Base-by-base conservation (phyloP, 1,140 invertebrate species). In the Bombyx mandarina region DNA sequence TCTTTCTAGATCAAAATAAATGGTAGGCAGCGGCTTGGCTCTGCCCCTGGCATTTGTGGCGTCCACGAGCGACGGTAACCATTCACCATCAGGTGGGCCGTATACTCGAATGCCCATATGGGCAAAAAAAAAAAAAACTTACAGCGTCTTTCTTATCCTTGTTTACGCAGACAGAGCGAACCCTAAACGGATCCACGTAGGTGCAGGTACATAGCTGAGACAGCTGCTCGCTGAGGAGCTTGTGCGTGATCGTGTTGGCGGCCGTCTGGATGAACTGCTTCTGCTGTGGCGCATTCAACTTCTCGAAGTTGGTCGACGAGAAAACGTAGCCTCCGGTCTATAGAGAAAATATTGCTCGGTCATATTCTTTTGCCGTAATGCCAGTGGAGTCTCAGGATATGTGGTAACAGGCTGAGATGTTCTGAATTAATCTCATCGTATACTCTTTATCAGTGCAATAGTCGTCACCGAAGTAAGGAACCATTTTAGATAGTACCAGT, bases 241-340 rank as follows among this genome's bases (percentile, higher is more conserved):
- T 75, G 44, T 89, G 86, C 18, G 70, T 81, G 57, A 92, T 85
- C 57, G 83, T 88, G 42, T 75, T 73, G 0, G 88, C 88, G 0
- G 86, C 83, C 0, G 90, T 80, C 63, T 89, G 88, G 10, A 90
- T 61, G 75, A 88, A 92, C 72, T 90, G 88, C 67, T 91, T 91
- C 75, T 88, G 89, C 66, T 89, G 86, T 35, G 80, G 88, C 0
- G 89, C 74, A 62, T 90, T 89, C 50, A 86, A 77, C 0, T 87
- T 83, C 9, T 88, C 45, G 77, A 90, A 91, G 64, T 89, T 90
- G 54, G 74, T 81, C 0, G 89, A 81, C 7, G 89, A 90, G 75
- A 91, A 90, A 5, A 89, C 83, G 8, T 88, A 82, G 18, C 91
- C 91, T 10, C 88, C 88, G 45, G 86, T 86, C 91, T 92, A 71